phyloP scores from a whole-genome alignment of 2,888 invertebrate genomes.

The Cylloceria caligata region DNA sequence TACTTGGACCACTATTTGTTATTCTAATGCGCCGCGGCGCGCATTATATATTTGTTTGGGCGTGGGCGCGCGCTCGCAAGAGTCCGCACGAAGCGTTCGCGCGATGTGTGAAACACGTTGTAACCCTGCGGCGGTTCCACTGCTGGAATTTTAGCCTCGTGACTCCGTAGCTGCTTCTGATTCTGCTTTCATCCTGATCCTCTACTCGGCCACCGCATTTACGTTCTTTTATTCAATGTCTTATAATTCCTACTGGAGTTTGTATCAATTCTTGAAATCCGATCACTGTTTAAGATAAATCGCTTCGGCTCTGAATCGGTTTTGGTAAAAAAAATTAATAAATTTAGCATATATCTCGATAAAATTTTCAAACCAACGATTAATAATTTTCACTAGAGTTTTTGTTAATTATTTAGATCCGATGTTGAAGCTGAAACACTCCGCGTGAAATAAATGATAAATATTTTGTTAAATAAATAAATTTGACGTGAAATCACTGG shows the following conservation, averaged over 20 bases:
- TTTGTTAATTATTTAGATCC: too few species aligned
- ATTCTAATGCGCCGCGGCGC: conserved; percentile 80
- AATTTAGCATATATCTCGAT: too few species aligned
- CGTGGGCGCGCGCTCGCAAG: conserved; percentile 80
- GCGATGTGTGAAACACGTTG: conserved; percentile 83
- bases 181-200: conserved; percentile 45
- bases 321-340: background rate
- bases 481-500: background rate
- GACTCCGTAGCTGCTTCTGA: conserved; percentile 19
- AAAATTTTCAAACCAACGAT: too few species aligned
- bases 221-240: conserved; percentile 56
- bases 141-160: conserved; percentile 72
- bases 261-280: conserved; percentile 20
- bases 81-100: conserved; percentile 63
- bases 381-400: too few species aligned
- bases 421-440: too few species aligned
- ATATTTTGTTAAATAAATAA: too few species aligned
- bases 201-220: conserved; percentile 59
- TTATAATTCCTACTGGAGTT: conserved; percentile 43
- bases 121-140: conserved; percentile 78
- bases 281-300: conserved; percentile 1
- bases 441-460: too few species aligned
- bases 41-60: conserved; percentile 80
- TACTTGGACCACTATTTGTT: conserved; percentile 82
- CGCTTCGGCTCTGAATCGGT: background rate